phyloP scores from a whole-genome alignment of 2,797 vertebrate genomes.

The Acanthurus tractus region DNA sequence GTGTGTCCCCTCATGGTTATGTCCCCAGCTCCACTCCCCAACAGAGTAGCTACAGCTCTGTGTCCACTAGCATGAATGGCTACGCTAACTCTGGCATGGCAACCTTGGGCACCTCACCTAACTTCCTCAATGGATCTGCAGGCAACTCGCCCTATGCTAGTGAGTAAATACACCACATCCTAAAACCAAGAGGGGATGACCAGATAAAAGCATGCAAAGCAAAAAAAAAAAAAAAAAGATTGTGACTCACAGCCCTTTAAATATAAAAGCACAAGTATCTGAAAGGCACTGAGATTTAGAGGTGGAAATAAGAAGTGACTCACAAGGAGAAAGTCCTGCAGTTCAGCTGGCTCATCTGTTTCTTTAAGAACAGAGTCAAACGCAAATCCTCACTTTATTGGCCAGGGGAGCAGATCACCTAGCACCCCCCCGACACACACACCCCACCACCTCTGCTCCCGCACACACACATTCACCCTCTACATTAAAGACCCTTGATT shows the following conservation, averaged over 20 bases:
- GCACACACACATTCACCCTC: slow-evolving; percentile 89
- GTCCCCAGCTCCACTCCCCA: slow-evolving; percentile 97
- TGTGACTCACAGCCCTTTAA: slow-evolving; percentile 27
- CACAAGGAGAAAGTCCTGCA: slow-evolving; percentile 56
- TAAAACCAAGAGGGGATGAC: neutral
- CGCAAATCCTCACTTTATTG: slow-evolving; percentile 82
- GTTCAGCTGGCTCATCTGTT: slow-evolving; percentile 80
- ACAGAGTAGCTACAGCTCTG: slow-evolving; percentile 96
- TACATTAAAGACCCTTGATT: slow-evolving; percentile 99
- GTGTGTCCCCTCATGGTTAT: slow-evolving; percentile 96
- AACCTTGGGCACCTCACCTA: slow-evolving; percentile 95
- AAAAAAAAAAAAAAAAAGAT: slow-evolving; percentile 11
- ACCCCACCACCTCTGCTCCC: slow-evolving; percentile 83
- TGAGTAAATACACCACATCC: slow-evolving; percentile 85
- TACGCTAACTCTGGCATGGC: slow-evolving; percentile 97
- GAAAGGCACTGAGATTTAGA: slow-evolving; percentile 11
- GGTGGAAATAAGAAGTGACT: slow-evolving; percentile 43
- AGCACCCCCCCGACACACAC: slow-evolving; percentile 82
- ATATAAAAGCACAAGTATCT: slow-evolving; percentile 22
- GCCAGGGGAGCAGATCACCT: slow-evolving; percentile 76
- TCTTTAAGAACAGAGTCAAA: slow-evolving; percentile 85
- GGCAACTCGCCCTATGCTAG: slow-evolving; percentile 98
- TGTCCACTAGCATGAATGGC: slow-evolving; percentile 97
- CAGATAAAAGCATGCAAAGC: neutral
- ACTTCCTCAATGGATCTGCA: slow-evolving; percentile 97